These are phyloP conservation scores for Epizoanthus fatuus DNA, from an alignment of 92 coral and sea anemone genomes.

Conservation along the genomic window DNA sequence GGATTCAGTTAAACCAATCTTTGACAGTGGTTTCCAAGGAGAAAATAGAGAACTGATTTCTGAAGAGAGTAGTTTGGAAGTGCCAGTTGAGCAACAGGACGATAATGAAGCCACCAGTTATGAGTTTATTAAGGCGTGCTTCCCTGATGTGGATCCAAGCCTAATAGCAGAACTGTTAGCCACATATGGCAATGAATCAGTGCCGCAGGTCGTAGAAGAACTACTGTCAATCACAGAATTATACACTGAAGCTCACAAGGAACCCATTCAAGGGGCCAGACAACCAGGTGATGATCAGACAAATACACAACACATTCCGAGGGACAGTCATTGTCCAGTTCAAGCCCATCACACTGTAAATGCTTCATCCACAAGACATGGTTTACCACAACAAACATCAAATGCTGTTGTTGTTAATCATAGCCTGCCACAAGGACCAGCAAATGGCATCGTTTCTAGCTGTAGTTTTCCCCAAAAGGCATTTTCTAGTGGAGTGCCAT, in stretches of 20 bases:
- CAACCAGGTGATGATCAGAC: not conserved
- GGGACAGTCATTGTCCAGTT: not conserved
- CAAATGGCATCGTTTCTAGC: too few relatives aligned
- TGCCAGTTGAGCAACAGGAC: constrained; percentile 35
- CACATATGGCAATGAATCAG: constrained; percentile 56
- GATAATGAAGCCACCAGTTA: constrained; percentile 29
- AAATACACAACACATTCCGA: not conserved
- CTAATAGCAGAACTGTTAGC: constrained; percentile 48
- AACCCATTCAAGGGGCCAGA: not conserved
- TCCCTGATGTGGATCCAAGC: constrained; percentile 73
- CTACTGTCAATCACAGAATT: constrained; percentile 45
- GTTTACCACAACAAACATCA: not conserved
- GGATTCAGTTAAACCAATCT: not conserved
- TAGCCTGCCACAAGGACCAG: too few relatives aligned
- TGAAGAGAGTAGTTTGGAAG: not conserved
- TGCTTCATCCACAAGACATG: not conserved
- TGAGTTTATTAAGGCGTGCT: constrained; percentile 85
- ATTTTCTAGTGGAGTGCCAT: constrained; percentile 31
- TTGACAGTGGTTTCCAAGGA: not conserved
- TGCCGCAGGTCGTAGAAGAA: constrained; percentile 72
- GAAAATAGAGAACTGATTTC: not conserved
- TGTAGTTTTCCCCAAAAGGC: not conserved
- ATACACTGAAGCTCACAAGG: not conserved
- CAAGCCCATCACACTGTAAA: not conserved
- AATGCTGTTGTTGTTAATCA: not conserved